Percentiles rank a stretch among this genome's conserved stretches.
These are phyloP conservation scores for Chalcis sispes DNA, from an alignment of 2,888 invertebrate genomes.

Conservation along the genomic window DNA sequence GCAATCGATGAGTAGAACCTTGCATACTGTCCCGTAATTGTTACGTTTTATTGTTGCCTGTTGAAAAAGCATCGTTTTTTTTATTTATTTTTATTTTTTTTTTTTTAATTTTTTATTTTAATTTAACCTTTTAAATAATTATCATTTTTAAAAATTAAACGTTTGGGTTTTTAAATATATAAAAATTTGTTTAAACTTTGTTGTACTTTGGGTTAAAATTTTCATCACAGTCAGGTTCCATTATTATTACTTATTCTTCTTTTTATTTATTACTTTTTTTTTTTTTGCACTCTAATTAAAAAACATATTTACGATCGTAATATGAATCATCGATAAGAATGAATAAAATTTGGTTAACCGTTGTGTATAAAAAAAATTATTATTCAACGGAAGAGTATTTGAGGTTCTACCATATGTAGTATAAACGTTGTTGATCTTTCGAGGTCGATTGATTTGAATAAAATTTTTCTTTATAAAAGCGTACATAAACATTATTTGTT, in stretches of 20 bases:
- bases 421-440: constrained; percentile 36
- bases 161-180: too few species aligned
- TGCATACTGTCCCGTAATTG: constrained; percentile 13
- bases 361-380: neutral
- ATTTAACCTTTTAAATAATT: too few species aligned
- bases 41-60: neutral
- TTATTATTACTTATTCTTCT: too few species aligned
- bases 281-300: constrained; percentile 8
- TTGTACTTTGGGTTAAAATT: constrained; percentile 49
- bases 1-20: constrained; percentile 37
- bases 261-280: too few species aligned
- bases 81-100: too few species aligned
- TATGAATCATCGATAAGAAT: too few species aligned
- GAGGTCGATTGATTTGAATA: constrained; percentile 12
- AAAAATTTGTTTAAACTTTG: too few species aligned
- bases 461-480: constrained; percentile 33
- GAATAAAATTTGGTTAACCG: too few species aligned
- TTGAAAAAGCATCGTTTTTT: neutral
- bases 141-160: too few species aligned
- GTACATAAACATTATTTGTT: constrained; percentile 14
- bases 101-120: too few species aligned
- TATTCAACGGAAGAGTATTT: constrained; percentile 27
- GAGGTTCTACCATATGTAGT: constrained; percentile 25
- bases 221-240: constrained; percentile 53
- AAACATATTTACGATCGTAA: neutral